Conservation (phyloP, 2,888 invertebrate genomes). For the Silvanus unidentatus region DNA sequence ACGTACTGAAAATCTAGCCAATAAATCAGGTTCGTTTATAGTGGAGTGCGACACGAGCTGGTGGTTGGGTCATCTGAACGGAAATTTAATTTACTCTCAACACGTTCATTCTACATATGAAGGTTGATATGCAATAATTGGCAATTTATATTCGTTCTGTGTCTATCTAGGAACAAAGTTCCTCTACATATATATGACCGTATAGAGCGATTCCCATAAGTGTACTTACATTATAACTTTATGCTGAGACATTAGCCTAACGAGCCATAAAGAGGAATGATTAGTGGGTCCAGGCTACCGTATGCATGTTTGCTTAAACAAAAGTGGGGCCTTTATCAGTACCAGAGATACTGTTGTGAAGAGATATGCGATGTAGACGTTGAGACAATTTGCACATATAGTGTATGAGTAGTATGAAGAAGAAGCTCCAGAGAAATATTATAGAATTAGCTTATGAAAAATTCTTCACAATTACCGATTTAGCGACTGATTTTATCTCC, state of each 20-base stretch:
- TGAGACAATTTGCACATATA: too few species aligned
- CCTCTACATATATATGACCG: constrained; percentile 5
- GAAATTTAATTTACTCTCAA: constrained; percentile 39
- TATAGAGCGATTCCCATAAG: constrained; percentile 16
- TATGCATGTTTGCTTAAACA: constrained; percentile 10
- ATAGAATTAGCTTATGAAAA: too few species aligned
- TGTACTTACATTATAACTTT: constrained; percentile 19
- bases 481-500: too few species aligned
- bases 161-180: constrained; percentile 31
- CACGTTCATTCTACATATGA: constrained; percentile 36
- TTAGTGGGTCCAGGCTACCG: constrained; percentile 11
- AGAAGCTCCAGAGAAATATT: too few species aligned
- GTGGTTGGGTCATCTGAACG: constrained; percentile 30
- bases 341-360: too few species aligned
- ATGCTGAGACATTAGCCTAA: constrained; percentile 17
- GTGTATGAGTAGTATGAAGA: too few species aligned
- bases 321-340: constrained; percentile 1
- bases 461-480: too few species aligned
- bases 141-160: constrained; percentile 34
- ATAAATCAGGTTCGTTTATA: too few species aligned
- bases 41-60: too few species aligned
- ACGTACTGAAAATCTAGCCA: too few species aligned
- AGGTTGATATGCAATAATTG: constrained; percentile 36
- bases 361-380: too few species aligned
- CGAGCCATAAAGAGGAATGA: constrained; percentile 18